Conservation (phyloP, 2,113 vertebrate species). For the Phocoena sinus region DNA sequence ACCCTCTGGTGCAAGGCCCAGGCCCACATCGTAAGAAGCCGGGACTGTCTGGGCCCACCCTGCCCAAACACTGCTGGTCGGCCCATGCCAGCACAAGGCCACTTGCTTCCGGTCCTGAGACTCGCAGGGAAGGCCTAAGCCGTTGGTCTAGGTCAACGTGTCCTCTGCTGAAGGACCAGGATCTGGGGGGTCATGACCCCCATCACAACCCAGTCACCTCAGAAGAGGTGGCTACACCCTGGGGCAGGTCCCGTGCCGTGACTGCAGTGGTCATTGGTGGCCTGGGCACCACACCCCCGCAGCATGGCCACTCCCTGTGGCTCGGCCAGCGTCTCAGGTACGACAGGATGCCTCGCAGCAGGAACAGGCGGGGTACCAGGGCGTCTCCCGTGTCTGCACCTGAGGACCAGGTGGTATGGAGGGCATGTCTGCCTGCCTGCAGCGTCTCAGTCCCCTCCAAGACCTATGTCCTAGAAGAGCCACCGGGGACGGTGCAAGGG, state of each 20-base stretch:
- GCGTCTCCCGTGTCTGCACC: not conserved
- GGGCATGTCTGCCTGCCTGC: not conserved
- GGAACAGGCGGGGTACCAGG: not conserved
- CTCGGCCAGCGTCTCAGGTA: not conserved
- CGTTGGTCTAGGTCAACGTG: not conserved
- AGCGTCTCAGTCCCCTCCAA: not conserved
- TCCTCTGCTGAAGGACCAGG: not conserved
- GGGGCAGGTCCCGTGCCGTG: not conserved
- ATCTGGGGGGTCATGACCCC: not conserved
- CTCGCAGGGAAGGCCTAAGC: not conserved
- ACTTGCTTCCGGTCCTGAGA: not conserved
- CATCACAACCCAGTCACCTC: not conserved
- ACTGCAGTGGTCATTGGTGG: not conserved
- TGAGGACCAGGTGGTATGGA: not conserved
- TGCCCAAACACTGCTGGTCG: not conserved
- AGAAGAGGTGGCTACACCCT: not conserved
- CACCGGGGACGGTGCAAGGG: too few species aligned
- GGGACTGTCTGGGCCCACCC: not conserved
- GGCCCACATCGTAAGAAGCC: fast-evolving
- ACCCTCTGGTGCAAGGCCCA: too few species aligned
- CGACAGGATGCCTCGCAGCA: not conserved
- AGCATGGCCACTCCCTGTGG: not conserved
- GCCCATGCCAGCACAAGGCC: not conserved
- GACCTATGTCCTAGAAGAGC: not conserved
- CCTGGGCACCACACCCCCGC: not conserved